Evolutionary conservation across 1,140 invertebrate genomes (phyloP).

Genomic region (Leptonema lineaticorne): DNA sequence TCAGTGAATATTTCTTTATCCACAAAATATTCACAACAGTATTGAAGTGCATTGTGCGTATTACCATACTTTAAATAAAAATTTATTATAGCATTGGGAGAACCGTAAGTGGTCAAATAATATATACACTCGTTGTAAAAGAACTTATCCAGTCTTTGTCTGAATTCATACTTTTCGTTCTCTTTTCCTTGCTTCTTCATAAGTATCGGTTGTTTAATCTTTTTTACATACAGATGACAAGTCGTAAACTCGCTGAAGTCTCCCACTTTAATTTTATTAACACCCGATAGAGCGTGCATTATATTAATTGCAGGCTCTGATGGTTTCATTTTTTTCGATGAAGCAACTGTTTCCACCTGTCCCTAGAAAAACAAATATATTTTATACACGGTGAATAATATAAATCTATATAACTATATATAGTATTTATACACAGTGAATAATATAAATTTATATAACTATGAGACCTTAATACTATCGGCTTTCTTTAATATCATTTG

Average conservation of each 20-base stretch:
- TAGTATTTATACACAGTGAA: not conserved
- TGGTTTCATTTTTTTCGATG: constrained; percentile 52
- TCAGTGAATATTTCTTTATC: constrained; percentile 70
- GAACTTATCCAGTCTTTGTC: constrained; percentile 53
- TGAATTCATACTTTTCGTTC: constrained; percentile 42
- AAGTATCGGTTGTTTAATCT: constrained; percentile 45
- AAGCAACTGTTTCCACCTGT: constrained; percentile 50
- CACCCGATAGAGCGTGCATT: constrained; percentile 57
- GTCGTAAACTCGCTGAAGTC: constrained; percentile 56
- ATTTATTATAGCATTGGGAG: constrained; percentile 64
- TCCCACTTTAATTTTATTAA: constrained; percentile 58
- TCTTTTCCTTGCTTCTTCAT: constrained; percentile 45
- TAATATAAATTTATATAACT: not conserved
- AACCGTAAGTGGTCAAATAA: constrained; percentile 72
- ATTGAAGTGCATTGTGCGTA: constrained; percentile 60
- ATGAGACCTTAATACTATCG: constrained; percentile 50
- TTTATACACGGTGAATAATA: not conserved
- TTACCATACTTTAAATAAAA: constrained; percentile 69
- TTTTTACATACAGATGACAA: constrained; percentile 45
- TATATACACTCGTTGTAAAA: constrained; percentile 73
- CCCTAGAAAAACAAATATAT: constrained; percentile 44
- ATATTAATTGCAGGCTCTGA: constrained; percentile 60
- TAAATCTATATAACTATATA: not conserved
- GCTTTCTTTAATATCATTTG: constrained; percentile 50
- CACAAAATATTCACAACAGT: constrained; percentile 65